These are phyloP conservation scores for Albula glossodonta DNA, from an alignment of 2,113 vertebrate species.

Conservation along the genomic window DNA sequence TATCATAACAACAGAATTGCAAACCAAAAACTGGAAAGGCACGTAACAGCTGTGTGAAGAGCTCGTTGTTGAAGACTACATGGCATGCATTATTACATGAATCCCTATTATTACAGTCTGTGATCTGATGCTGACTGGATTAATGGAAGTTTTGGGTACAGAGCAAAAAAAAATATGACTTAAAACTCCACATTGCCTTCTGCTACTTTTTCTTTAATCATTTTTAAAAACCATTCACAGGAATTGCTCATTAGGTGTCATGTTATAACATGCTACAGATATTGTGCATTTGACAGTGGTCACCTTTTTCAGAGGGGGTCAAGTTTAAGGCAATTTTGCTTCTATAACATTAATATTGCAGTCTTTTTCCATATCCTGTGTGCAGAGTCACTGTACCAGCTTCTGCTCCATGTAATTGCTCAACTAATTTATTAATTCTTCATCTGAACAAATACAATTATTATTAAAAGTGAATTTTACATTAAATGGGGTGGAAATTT, in stretches of 20 bases:
- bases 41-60: background rate
- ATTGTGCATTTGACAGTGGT: background rate
- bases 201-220: background rate
- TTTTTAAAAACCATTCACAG: background rate
- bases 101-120: background rate
- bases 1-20: conserved; percentile 10
- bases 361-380: no score
- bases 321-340: background rate
- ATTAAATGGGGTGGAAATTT: no score
- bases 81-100: background rate
- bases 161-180: background rate
- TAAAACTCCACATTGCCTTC: conserved; percentile 6
- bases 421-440: no score
- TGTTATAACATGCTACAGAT: background rate
- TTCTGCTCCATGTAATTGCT: no score
- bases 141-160: background rate
- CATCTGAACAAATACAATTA: no score
- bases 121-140: background rate
- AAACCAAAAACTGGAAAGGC: conserved; percentile 30
- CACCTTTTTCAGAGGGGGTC: background rate
- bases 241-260: background rate
- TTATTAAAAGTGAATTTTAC: no score
- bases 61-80: background rate
- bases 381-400: no score
- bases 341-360: background rate